Evolutionary conservation across 1,140 invertebrate species (phyloP).

Genomic region (Heliconius eleuchia): DNA sequence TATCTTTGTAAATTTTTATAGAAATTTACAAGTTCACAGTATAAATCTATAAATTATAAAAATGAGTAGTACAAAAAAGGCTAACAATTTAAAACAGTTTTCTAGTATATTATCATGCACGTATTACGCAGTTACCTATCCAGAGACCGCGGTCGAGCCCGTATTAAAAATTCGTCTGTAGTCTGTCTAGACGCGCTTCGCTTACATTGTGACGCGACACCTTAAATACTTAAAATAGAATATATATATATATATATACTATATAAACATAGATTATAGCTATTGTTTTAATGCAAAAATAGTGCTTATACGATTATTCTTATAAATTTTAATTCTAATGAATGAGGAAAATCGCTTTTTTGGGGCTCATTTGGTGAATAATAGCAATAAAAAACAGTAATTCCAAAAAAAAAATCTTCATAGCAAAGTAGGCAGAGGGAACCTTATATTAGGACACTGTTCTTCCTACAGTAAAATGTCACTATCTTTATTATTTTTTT

Average conservation of each 20-base stretch:
- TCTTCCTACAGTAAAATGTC: too few species aligned
- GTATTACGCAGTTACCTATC: slow-evolving; percentile 43
- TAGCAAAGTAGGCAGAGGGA: too few species aligned
- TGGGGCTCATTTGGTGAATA: too few species aligned
- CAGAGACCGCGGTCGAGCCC: slow-evolving; percentile 36
- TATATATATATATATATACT: not conserved
- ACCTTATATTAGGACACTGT: too few species aligned
- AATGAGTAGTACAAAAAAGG: not conserved
- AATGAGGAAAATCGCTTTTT: not conserved
- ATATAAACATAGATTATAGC: too few species aligned
- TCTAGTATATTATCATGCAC: slow-evolving; percentile 27
- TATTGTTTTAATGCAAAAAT: not conserved
- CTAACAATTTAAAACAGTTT: not conserved
- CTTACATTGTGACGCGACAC: slow-evolving; percentile 57
- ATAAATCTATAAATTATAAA: too few species aligned
- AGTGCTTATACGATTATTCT: not conserved
- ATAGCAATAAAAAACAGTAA: too few species aligned
- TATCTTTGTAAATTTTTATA: too few species aligned
- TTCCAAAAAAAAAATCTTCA: too few species aligned
- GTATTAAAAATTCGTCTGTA: slow-evolving; percentile 77
- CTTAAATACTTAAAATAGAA: slow-evolving; percentile 44
- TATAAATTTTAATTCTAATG: not conserved
- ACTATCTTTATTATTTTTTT: not conserved
- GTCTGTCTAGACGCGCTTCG: slow-evolving; percentile 69
- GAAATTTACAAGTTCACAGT: too few species aligned